Conservation (phyloP, 2,797 vertebrate species). For the Tapirus indicus region DNA sequence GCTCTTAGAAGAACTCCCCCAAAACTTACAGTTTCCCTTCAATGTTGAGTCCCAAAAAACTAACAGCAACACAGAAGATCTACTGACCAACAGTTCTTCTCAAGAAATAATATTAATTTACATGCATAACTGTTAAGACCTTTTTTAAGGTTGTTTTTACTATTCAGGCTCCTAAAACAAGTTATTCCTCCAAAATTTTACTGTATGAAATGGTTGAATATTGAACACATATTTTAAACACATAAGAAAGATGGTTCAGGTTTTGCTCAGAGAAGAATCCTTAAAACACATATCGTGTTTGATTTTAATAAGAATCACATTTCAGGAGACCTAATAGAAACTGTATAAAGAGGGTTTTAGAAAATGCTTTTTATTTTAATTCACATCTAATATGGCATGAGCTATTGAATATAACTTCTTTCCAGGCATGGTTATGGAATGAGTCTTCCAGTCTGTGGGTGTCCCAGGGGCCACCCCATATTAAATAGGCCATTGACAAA, state of each 20-base stretch:
- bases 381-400: background rate
- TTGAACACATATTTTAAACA: background rate
- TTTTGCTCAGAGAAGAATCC: background rate
- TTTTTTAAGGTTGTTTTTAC: background rate
- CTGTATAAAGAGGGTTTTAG: background rate
- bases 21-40: background rate
- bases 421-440: background rate
- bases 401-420: background rate
- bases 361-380: background rate
- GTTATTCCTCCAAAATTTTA: background rate
- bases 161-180: background rate
- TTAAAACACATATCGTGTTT: background rate
- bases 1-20: background rate
- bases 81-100: background rate
- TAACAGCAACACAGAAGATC: background rate
- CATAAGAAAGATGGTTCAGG: background rate
- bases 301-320: conserved; percentile 9
- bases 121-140: background rate
- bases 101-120: background rate
- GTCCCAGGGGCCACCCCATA: background rate
- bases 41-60: background rate
- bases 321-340: background rate
- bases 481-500: background rate
- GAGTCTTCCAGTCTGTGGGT: background rate
- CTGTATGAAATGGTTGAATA: background rate